Percentiles rank a stretch among this genome's conserved stretches.
phyloP scores from a whole-genome alignment of 2,113 vertebrate genomes.

The Ifrita kowaldi region DNA sequence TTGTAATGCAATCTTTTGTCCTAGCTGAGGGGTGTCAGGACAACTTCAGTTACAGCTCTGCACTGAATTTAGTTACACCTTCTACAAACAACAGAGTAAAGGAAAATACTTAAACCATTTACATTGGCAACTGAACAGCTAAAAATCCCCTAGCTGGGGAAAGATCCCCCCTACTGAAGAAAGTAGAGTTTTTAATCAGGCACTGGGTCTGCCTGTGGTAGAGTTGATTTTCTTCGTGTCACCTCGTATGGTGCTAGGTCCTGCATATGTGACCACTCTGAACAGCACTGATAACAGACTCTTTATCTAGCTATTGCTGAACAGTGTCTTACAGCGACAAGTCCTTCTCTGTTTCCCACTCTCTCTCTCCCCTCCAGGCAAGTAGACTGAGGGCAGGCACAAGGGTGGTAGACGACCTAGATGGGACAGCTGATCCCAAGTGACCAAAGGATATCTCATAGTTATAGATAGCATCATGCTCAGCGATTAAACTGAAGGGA shows the following conservation, averaged over 20 bases:
- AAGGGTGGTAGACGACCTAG: neutral
- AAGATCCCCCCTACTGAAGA: neutral
- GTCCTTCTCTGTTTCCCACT: neutral
- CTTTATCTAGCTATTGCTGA: neutral
- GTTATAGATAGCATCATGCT: neutral
- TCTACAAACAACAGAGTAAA: neutral
- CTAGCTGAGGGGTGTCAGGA: neutral
- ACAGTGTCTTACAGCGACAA: neutral
- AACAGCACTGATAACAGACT: neutral
- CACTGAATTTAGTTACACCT: neutral
- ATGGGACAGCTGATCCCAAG: neutral
- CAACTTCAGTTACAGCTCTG: neutral
- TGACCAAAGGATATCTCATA: neutral
- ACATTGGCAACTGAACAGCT: neutral
- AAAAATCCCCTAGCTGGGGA: neutral
- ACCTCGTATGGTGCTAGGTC: neutral
- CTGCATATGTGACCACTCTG: no score
- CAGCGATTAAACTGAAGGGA: neutral
- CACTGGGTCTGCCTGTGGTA: neutral
- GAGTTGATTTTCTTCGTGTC: neutral
- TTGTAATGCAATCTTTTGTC: neutral
- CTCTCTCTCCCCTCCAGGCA: neutral
- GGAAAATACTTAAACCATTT: neutral
- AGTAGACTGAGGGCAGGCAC: neutral
- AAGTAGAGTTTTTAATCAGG: neutral